These are phyloP conservation scores for Notarius lentiginosus DNA, from an alignment of 2,113 vertebrate genomes.

Conservation along the genomic window DNA sequence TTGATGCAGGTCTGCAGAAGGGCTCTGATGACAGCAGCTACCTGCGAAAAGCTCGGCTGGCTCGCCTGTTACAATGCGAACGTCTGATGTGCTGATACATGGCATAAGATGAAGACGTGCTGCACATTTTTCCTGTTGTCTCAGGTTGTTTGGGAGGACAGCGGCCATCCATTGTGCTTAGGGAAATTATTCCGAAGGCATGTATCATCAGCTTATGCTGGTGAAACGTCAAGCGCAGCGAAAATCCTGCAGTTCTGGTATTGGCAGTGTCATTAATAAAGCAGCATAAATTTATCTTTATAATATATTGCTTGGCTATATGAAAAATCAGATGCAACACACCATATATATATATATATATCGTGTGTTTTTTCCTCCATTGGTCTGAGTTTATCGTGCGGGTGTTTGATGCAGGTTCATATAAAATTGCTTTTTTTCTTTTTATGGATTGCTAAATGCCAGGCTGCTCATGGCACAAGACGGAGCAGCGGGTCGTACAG, in stretches of 20 bases:
- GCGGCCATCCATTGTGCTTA: constrained; percentile 33
- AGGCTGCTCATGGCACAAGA: neutral
- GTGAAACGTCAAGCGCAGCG: constrained; percentile 25
- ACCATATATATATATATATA: neutral
- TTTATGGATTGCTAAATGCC: neutral
- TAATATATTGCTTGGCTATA: neutral
- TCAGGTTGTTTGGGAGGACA: constrained; percentile 37
- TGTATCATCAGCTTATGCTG: constrained; percentile 40
- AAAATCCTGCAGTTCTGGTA: constrained; percentile 30
- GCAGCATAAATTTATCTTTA: constrained; percentile 3
- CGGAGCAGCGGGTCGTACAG: neutral
- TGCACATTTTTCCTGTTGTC: constrained; percentile 41
- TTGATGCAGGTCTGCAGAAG: constrained; percentile 32
- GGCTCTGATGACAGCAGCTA: constrained; percentile 21
- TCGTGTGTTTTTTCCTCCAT: neutral
- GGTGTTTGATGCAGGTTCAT: neutral
- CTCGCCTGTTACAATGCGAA: neutral
- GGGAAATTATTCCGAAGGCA: constrained; percentile 35
- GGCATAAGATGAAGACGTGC: constrained; percentile 1
- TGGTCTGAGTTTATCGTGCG: neutral
- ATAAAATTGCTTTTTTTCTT: neutral
- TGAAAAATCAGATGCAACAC: constrained; percentile 4
- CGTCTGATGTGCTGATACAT: constrained; percentile 28
- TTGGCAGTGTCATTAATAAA: constrained; percentile 41
- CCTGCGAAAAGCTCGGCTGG: constrained; percentile 16